Conservation (phyloP, 2,797 vertebrate genomes). For the Leptoclinus maculatus region DNA sequence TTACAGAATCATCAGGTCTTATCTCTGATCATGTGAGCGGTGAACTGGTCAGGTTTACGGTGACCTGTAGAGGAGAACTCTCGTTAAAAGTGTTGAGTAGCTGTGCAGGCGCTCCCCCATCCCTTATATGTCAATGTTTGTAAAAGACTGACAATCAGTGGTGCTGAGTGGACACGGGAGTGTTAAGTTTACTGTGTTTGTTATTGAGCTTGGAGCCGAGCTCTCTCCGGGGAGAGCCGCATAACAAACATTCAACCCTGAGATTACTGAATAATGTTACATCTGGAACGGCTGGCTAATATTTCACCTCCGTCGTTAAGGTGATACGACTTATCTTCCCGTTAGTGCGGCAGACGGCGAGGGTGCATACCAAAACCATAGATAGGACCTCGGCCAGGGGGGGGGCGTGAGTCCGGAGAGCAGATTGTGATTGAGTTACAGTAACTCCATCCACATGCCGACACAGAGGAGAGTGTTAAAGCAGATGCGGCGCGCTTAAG, state of each 20-base stretch:
- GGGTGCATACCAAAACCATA: slow-evolving; percentile 51
- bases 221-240: slow-evolving; percentile 36
- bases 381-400: slow-evolving; percentile 55
- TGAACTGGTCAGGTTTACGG: slow-evolving; percentile 3
- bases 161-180: slow-evolving; percentile 49
- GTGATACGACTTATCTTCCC: slow-evolving; percentile 28
- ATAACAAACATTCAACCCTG: slow-evolving; percentile 50
- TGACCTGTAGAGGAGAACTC: slow-evolving; percentile 7
- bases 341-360: slow-evolving; percentile 27
- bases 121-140: slow-evolving; percentile 82
- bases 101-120: slow-evolving; percentile 43
- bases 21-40: background rate
- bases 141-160: slow-evolving; percentile 67
- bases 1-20: slow-evolving; percentile 2
- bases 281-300: slow-evolving; percentile 38
- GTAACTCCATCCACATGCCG: slow-evolving; percentile 66
- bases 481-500: slow-evolving; percentile 45
- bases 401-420: slow-evolving; percentile 17
- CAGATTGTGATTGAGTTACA: slow-evolving; percentile 45
- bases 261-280: slow-evolving; percentile 47
- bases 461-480: slow-evolving; percentile 41
- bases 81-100: slow-evolving; percentile 26
- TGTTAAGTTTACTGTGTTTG: slow-evolving; percentile 65
- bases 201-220: slow-evolving; percentile 50
- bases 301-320: slow-evolving; percentile 43